These are phyloP conservation scores for Habropoda laboriosa DNA, from an alignment of 1,140 invertebrate genomes.

Conservation along the genomic window DNA sequence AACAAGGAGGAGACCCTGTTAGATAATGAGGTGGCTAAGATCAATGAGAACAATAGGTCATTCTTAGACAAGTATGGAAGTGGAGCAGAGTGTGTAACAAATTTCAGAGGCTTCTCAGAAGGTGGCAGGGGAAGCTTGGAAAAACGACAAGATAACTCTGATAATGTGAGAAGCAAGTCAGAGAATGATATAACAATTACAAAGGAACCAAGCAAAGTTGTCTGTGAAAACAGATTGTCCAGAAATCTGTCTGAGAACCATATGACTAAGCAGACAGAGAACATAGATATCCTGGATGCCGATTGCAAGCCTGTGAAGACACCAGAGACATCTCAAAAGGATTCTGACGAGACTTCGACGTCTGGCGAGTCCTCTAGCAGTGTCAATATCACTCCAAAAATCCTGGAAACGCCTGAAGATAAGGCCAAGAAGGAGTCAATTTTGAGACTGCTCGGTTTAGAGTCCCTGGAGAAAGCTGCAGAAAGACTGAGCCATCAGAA, in stretches of 20 bases:
- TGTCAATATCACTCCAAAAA: constrained; percentile 61
- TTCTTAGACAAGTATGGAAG: constrained; percentile 59
- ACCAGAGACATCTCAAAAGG: constrained; percentile 82
- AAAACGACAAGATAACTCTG: constrained; percentile 38
- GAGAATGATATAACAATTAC: constrained; percentile 74
- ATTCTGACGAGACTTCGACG: constrained; percentile 78
- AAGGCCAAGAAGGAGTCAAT: constrained; percentile 81
- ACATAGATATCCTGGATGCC: constrained; percentile 27
- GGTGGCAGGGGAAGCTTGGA: constrained; percentile 35
- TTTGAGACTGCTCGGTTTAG: constrained; percentile 77
- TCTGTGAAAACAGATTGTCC: constrained; percentile 44
- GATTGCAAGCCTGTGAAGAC: constrained; percentile 61
- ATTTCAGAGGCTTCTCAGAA: constrained; percentile 70
- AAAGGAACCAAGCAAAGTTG: background rate
- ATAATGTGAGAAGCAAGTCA: constrained; percentile 75
- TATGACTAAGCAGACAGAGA: constrained; percentile 50
- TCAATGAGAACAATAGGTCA: constrained; percentile 76
- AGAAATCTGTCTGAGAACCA: constrained; percentile 52
- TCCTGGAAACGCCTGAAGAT: constrained; percentile 82
- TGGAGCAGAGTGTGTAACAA: constrained; percentile 31
- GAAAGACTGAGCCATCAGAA: constrained; percentile 74
- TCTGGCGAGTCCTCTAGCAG: constrained; percentile 80
- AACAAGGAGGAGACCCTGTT: constrained; percentile 79
- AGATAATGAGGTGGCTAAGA: constrained; percentile 79
- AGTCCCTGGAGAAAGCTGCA: constrained; percentile 77